Conservation (phyloP, 2,797 vertebrate species). For the Coilia nasus region DNA sequence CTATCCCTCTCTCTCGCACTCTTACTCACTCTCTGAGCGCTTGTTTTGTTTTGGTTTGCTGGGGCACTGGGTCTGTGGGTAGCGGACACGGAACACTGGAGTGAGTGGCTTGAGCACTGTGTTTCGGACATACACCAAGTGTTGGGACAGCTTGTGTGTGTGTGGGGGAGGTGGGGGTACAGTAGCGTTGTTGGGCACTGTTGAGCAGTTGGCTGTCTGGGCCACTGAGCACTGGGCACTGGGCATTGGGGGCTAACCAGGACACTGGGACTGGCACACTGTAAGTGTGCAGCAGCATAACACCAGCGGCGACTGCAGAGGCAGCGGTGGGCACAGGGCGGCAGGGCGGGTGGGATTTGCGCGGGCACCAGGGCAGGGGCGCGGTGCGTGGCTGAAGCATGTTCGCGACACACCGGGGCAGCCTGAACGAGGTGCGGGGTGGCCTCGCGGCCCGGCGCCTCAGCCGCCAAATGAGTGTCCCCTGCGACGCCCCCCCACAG, state of each 20-base stretch:
- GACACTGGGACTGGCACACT: neutral
- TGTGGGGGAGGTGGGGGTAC: neutral
- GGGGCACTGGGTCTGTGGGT: neutral
- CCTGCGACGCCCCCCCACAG: conserved; percentile 63
- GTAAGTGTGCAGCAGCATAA: neutral
- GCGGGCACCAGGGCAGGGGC: neutral
- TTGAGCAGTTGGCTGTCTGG: neutral
- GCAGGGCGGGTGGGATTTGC: neutral
- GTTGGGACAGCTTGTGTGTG: neutral
- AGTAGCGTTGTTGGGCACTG: neutral
- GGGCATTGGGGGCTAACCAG: neutral
- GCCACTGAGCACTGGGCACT: neutral
- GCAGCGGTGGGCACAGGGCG: neutral
- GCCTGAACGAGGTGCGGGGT: conserved; percentile 58
- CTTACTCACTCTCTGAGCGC: neutral
- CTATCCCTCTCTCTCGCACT: neutral
- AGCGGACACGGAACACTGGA: neutral
- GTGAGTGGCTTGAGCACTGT: neutral
- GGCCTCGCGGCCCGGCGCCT: conserved; percentile 46
- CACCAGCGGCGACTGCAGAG: neutral
- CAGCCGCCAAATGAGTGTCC: conserved; percentile 62
- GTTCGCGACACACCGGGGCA: conserved; percentile 68
- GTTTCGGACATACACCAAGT: neutral
- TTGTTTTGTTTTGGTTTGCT: neutral
- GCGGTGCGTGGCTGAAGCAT: conserved; percentile 45